Base-by-base conservation (phyloP, 2,888 invertebrate genomes). In the Limnephilus lunatus region DNA sequence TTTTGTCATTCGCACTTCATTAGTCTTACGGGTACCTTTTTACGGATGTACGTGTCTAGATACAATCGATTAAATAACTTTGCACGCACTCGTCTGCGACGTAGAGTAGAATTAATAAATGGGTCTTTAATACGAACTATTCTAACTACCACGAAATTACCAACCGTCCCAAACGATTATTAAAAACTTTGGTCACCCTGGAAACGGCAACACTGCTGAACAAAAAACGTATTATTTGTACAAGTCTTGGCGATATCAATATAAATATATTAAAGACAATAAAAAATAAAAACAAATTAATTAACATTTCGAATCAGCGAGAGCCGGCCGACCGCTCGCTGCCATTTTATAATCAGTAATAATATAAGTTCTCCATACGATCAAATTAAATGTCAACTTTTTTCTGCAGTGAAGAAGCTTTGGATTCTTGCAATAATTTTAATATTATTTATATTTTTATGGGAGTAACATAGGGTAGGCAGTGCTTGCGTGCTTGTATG, bases 261-360 rank as follows among this genome's bases (percentile, higher is more conserved):
- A 53, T 87, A 87, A 87, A 87, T 87, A 80, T 88, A 88, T 88
- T 88, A 88, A 80, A 31, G 88, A 88, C 32, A 88, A 31, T 88
- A 68, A 87, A 87, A 87, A 87, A 87, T 87, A 31, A 68, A 88
- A 88, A 88, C 68, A 88, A 80, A 88, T 88, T 68, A 88, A 88
- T 88, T 31, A 68, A 30, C 88, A 31, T 39, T 82, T 86, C 48
- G 5, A 35, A 19, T 32, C 31, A 19, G 83, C 15, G 35, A 25
- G 19, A 11, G 19, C 35, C 14, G 31, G 83, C 35, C 1, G 31
- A 82, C 82, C 68, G 25, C 5, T 53, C 15, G 14, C 53, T 19
- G 35, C 35, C 35, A 48, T 48, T 48, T 48, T 48, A 14, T 53
- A 53, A 25, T 68, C 68, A 68, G 19, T 44, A 44, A n/a, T n/a